phyloP scores from a whole-genome alignment of 2,113 vertebrate genomes.

The Gopherus flavomarginatus region DNA sequence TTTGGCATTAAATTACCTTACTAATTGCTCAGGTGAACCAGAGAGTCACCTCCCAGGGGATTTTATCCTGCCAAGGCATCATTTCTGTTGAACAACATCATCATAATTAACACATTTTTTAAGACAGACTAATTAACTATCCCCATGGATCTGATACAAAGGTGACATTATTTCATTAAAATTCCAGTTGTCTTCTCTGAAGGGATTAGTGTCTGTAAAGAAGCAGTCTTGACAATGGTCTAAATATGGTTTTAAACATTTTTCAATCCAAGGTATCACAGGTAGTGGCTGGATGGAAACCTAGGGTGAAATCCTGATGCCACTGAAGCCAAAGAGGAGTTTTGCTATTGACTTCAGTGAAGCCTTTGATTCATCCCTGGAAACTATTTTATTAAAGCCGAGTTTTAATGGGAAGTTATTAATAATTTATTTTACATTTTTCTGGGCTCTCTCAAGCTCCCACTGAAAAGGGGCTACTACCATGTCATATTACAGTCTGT shows the following conservation, averaged over 20 bases:
- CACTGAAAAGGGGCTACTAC: not conserved
- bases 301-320: not conserved
- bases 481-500: not conserved
- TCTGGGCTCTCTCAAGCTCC: not conserved
- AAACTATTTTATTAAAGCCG: not conserved
- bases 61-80: not conserved
- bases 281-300: not conserved
- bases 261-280: not conserved
- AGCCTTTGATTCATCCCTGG: not conserved
- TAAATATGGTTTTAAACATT: not conserved
- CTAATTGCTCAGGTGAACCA: not conserved
- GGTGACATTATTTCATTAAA: not conserved
- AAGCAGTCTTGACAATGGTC: not conserved
- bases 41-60: not conserved
- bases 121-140: not conserved
- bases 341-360: not conserved
- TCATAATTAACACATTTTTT: not conserved
- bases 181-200: not conserved
- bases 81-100: not conserved
- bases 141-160: not conserved
- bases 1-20: not conserved
- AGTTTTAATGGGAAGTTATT: not conserved
- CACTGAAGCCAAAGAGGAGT: not conserved
- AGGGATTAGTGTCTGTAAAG: not conserved
- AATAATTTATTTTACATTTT: not conserved